These are phyloP conservation scores for Drosophila sucinea DNA, from an alignment of 1,140 invertebrate species.

Conservation along the genomic window DNA sequence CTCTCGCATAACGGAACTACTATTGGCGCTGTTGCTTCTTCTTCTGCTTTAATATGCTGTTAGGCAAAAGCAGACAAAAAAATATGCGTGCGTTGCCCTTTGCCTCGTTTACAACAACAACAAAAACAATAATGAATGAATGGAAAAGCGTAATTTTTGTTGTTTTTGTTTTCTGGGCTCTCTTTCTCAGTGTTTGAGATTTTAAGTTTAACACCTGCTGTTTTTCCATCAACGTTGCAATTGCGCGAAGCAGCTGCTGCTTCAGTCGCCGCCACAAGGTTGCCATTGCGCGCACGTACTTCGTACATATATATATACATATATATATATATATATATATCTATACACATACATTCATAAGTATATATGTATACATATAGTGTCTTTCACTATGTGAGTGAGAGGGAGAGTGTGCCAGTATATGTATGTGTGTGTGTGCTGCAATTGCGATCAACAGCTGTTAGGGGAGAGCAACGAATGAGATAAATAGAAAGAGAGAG, in stretches of 20 bases:
- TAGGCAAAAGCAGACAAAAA: constrained; percentile 55
- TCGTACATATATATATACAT: constrained; percentile 3
- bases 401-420: not conserved
- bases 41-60: constrained; percentile 45
- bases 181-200: constrained; percentile 43
- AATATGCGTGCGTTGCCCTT: constrained; percentile 73
- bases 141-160: constrained; percentile 25
- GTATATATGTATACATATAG: not conserved
- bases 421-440: constrained; percentile 1
- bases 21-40: constrained; percentile 29
- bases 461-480: constrained; percentile 13
- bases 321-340: not conserved
- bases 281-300: constrained; percentile 17
- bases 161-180: constrained; percentile 44
- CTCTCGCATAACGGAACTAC: constrained; percentile 61
- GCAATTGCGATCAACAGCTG: constrained; percentile 22
- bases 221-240: constrained; percentile 68
- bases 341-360: not conserved
- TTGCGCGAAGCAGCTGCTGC: constrained; percentile 73
- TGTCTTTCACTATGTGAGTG: not conserved
- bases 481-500: constrained; percentile 21
- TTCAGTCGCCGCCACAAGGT: constrained; percentile 12
- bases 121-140: constrained; percentile 68
- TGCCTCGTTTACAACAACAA: constrained; percentile 49
- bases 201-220: constrained; percentile 75